Evolutionary conservation across 1,140 invertebrate species (phyloP).

Genomic region (Plectrocnemia conspersa): DNA sequence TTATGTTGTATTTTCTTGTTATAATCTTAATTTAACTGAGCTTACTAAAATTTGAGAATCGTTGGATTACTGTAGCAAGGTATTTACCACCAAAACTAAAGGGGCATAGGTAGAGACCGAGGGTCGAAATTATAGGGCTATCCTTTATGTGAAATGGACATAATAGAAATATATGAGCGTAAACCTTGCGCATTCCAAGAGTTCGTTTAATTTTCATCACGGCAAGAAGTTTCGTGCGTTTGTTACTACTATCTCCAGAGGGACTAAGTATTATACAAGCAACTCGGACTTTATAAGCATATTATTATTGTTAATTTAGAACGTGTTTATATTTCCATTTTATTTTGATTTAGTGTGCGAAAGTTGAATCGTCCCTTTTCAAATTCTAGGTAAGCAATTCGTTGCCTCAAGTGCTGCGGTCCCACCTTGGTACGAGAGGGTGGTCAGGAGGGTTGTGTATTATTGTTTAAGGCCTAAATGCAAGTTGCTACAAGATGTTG

Average conservation of each 20-base stretch:
- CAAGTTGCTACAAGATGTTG: slow-evolving; percentile 33
- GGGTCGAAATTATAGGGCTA: slow-evolving; percentile 35
- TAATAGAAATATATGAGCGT: slow-evolving; percentile 36
- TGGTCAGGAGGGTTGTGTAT: slow-evolving; percentile 16
- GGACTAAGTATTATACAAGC: too few species aligned
- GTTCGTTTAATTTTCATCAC: slow-evolving; percentile 37
- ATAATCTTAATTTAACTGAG: too few species aligned
- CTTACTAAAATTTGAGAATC: slow-evolving; percentile 7
- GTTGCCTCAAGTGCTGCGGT: too few species aligned
- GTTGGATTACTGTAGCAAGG: slow-evolving; percentile 20
- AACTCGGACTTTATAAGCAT: too few species aligned
- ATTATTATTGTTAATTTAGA: too few species aligned
- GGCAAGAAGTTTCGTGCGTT: slow-evolving; percentile 22
- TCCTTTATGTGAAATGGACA: slow-evolving; percentile 33
- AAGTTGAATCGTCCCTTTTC: too few species aligned
- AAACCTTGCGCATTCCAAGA: slow-evolving; percentile 34
- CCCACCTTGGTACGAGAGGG: slow-evolving; percentile 8
- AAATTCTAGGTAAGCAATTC: too few species aligned
- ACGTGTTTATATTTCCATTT: too few species aligned
- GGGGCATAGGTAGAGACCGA: slow-evolving; percentile 18
- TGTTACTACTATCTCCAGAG: slow-evolving; percentile 8
- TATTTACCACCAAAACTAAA: too few species aligned
- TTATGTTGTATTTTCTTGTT: too few species aligned
- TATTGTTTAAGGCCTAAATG: slow-evolving; percentile 32
- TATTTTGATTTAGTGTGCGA: too few species aligned